Evolutionary conservation across 2,797 vertebrate species (phyloP), one percentile per base, ranked within the genome.

Genomic region (Cuniculus paca): DNA sequence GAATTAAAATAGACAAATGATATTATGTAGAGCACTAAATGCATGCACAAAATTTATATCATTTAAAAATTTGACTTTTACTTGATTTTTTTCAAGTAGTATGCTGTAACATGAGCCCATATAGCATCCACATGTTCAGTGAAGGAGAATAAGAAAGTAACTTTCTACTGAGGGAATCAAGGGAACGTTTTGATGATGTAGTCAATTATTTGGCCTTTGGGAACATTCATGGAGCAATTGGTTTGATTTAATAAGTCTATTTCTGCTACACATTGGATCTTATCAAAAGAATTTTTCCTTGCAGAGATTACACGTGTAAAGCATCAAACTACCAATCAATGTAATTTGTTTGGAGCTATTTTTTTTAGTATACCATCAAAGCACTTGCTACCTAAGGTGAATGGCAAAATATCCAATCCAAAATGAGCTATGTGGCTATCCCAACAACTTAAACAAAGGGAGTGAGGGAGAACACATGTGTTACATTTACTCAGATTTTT

Each of bases 171-270:
- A 98, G 96, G 97, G 95, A 98, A 98, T 97, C 96, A 96, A 97
- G 97, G 96, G 95, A 97, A 48, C 91, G 96, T 96, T 98, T 98
- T 97, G 98, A 98, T 98, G 97, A 98, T 97, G 88, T 97, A 97
- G 97, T 98, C 98, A 98, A 98, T 98, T 98, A 98, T 96, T 97
- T 98, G 97, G 98, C 96, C 95, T 97, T 96, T 97, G 97, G 82
- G 95, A 98, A 98, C 98, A 98, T 97, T 97, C 98, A 97, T 95
- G 88, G 97, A 97, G 97, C 91, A 98, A 98, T 85, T 97, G 97
- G 97, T 98, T 98, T 98, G 97, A 98, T 95, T 97, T 98, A 98
- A 98, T 98, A 98, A 98, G 93, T 98, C 97, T 97, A 97, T 96
- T 98, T 97, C 97, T 97, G 96, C 77, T 95, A 94, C 91, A 98